A percentile compares a stretch with the other conserved stretches of the same genome.
Evolutionary conservation across 1,140 invertebrate genomes (phyloP).

Genomic region (Acromyrmex echinatior): DNA sequence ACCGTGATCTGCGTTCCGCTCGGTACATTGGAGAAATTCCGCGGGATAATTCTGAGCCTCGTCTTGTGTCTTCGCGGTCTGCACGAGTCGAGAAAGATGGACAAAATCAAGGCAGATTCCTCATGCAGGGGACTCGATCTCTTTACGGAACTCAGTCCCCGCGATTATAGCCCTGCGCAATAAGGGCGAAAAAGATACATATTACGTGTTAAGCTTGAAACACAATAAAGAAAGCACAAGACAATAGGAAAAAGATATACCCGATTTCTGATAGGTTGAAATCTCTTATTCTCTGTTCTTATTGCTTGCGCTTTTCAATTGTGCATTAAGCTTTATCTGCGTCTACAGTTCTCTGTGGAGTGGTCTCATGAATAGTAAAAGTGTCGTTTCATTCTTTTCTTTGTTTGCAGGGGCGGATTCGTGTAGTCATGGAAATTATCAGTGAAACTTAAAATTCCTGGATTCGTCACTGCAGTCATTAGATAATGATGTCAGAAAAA

Average conservation of each 20-base stretch:
- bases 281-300: no score
- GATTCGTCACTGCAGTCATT: background rate
- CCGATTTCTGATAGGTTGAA: no score
- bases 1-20: conserved; percentile 15
- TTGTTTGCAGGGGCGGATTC: conserved; percentile 16
- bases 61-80: conserved; percentile 66
- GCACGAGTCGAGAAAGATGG: conserved; percentile 67
- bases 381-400: background rate
- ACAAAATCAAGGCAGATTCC: conserved; percentile 39
- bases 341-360: background rate
- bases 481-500: conserved; percentile 1
- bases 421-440: background rate
- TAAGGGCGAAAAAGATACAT: conserved; percentile 39
- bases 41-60: conserved; percentile 67
- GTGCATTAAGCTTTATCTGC: background rate
- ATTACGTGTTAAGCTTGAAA: background rate
- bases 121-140: background rate
- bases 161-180: conserved; percentile 56
- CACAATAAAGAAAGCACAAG: no score
- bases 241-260: no score
- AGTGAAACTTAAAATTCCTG: background rate
- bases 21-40: conserved; percentile 56
- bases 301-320: no score
- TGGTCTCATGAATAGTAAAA: background rate
- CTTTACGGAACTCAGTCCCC: conserved; percentile 49